These are phyloP conservation scores for Acanthisitta chloris DNA, from an alignment of 2,113 vertebrate species.

Conservation along the genomic window DNA sequence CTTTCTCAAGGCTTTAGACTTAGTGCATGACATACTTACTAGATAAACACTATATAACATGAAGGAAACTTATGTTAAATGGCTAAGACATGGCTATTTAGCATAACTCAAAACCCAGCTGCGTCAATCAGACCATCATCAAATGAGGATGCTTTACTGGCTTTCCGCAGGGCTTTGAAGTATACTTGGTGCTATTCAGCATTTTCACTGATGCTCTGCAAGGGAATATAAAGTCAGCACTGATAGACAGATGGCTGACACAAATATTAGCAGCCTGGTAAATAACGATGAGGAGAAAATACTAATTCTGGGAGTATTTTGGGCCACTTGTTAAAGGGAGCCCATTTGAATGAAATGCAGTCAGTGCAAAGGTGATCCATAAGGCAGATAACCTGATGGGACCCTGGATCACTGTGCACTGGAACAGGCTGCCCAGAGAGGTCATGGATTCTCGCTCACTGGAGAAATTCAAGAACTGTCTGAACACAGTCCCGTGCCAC, in stretches of 20 bases:
- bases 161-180: slow-evolving; percentile 54
- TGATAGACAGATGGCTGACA: slow-evolving; percentile 59
- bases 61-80: slow-evolving; percentile 48
- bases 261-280: slow-evolving; percentile 59
- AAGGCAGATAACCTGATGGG: neutral
- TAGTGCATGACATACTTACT: slow-evolving; percentile 29
- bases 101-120: slow-evolving; percentile 56
- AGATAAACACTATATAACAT: slow-evolving; percentile 36
- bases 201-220: slow-evolving; percentile 39
- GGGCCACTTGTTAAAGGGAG: neutral
- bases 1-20: slow-evolving; percentile 28
- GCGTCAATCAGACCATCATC: slow-evolving; percentile 56
- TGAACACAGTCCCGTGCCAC: too few species aligned
- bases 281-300: slow-evolving; percentile 25
- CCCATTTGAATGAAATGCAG: neutral
- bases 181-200: slow-evolving; percentile 36
- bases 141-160: slow-evolving; percentile 37
- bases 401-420: too few species aligned
- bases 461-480: too few species aligned
- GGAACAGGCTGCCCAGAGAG: too few species aligned
- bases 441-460: too few species aligned
- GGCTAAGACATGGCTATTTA: slow-evolving; percentile 42
- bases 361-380: neutral
- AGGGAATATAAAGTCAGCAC: slow-evolving; percentile 52
- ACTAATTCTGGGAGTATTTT: neutral